Percentiles rank a stretch among this genome's conserved stretches.
Conservation (phyloP, 1,140 invertebrate genomes). For the Ceratitis capitata region DNA sequence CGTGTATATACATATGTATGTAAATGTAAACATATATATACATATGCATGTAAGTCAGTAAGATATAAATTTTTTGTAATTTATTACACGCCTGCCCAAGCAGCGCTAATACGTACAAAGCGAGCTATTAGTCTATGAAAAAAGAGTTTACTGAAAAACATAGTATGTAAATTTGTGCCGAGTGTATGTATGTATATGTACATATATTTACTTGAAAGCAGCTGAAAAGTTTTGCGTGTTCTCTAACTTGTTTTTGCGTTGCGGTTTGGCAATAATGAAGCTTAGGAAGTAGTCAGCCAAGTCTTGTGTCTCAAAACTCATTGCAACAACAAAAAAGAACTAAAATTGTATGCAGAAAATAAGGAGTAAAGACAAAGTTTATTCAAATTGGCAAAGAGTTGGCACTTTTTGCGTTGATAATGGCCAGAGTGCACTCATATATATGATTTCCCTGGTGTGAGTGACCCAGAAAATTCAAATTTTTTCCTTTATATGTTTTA, state of each 20-base stretch:
- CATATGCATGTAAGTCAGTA: not conserved
- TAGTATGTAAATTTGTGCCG: not conserved
- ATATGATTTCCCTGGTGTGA: no score
- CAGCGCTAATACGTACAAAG: not conserved
- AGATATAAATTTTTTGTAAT: slow-evolving; percentile 23
- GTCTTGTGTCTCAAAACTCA: not conserved
- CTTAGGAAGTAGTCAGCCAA: not conserved
- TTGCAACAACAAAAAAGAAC: not conserved
- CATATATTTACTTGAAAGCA: not conserved
- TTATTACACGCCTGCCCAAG: slow-evolving; percentile 13
- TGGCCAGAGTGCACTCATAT: no score
- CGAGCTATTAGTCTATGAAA: not conserved
- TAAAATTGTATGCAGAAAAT: not conserved
- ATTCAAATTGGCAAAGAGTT: not conserved
- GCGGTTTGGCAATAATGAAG: not conserved
- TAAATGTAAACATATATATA: not conserved
- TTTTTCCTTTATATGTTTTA: not conserved
- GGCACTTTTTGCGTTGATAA: not conserved
- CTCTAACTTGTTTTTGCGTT: not conserved
- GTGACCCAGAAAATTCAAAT: slow-evolving; percentile 3
- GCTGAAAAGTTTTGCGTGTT: not conserved
- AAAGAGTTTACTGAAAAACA: not conserved
- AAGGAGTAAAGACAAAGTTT: not conserved
- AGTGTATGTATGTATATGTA: not conserved
- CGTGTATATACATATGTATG: no score